Evolutionary conservation across 2,113 vertebrate genomes (phyloP), one percentile per base, ranked within the genome.

Genomic region (Gambusia affinis): DNA sequence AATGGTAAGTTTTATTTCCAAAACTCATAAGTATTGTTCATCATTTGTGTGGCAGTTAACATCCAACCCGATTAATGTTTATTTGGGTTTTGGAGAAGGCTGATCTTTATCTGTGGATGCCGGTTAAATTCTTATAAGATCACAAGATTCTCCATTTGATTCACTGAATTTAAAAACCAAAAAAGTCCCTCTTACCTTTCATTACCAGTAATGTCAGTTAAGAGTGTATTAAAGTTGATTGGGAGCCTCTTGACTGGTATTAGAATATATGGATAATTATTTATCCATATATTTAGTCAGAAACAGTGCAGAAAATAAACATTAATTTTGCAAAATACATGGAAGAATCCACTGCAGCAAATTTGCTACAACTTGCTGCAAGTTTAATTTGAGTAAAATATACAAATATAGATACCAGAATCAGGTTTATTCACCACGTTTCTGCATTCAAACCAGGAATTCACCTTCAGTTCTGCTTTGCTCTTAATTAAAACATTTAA

Each of bases 1-100:
- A 28, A 65, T 24, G 0, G 90, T 88, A 78, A 3, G 86, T 82
- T n/a, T 4, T 54, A 22, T 22, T 54, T 54, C 2, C 6, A 54
- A 19, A 22, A 22, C 22, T 51, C 19, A 54, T 42, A 42, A 42
- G 4, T 17, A 54, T 19, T 54, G 47, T 24, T 54, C 10, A n/a
- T 17, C 8, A n/a, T 24, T 10, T 19, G 17, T 8, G 8, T 57
- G 22, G 51, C 24, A 54, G 22, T 7, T 6, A 54, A n/a, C 7
- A 3, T 24, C 22, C 22, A 47, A 47, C 44, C 15, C 19, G 44
- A 15, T 47, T 15, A 17, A 15, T 47, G 44, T 47, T 47, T 6
- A 17, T 47, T 19, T 19, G 44, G 44, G 44, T 15, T 47, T 15
- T 15, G 15, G 15, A 15, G 44, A 47, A 47, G 15, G 44, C 44